These are phyloP conservation scores for Nothobranchius kuhntae DNA, from an alignment of 2,113 vertebrate species.

Conservation along the genomic window DNA sequence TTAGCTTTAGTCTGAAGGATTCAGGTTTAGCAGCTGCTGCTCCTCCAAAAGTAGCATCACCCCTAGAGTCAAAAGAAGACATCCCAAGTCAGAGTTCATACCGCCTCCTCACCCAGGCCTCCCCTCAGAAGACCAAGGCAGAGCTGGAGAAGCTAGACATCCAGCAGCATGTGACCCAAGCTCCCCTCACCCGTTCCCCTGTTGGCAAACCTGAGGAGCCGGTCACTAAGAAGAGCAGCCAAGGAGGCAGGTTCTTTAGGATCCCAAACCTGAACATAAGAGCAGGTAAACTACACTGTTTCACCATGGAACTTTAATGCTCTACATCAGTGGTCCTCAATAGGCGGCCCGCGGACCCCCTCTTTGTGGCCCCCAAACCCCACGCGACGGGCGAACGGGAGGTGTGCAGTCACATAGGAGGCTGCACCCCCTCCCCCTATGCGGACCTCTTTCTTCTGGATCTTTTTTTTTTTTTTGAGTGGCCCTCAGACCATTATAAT, in stretches of 20 bases:
- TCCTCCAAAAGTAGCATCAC: constrained; percentile 4
- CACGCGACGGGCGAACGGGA: no score
- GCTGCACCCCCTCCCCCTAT: no score
- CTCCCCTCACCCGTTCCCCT: constrained; percentile 38
- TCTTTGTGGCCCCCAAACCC: no score
- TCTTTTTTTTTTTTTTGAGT: no score
- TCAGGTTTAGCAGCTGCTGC: background rate
- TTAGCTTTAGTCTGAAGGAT: constrained; percentile 52
- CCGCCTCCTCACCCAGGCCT: constrained; percentile 65
- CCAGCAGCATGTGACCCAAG: constrained; percentile 46
- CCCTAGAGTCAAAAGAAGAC: constrained; percentile 34
- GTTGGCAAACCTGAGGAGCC: constrained; percentile 49
- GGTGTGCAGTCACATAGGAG: no score
- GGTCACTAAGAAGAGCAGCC: constrained; percentile 41
- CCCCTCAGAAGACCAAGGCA: constrained; percentile 71
- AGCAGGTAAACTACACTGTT: constrained; percentile 74
- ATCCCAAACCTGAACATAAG: constrained; percentile 68
- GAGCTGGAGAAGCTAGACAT: constrained; percentile 70
- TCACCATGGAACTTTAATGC: constrained; percentile 62
- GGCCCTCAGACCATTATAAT: no score
- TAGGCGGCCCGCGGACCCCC: no score
- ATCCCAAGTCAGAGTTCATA: constrained; percentile 64
- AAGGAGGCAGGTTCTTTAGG: constrained; percentile 54
- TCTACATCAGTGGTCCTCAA: no score
- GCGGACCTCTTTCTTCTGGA: no score